These are phyloP conservation scores for Magallana nippona DNA, from an alignment of 2,888 invertebrate species.

Conservation along the genomic window DNA sequence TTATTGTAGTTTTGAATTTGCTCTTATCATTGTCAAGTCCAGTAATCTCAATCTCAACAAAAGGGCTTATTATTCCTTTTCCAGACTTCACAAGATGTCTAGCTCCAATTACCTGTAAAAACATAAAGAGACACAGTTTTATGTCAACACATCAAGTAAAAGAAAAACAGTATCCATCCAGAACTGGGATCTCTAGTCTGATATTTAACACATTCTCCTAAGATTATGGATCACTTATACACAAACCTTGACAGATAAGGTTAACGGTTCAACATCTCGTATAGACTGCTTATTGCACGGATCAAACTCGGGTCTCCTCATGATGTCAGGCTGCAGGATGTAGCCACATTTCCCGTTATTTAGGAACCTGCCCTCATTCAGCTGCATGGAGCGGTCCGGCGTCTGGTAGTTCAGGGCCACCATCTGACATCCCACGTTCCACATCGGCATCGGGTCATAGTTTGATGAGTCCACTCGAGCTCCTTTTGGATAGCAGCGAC, in stretches of 20 bases:
- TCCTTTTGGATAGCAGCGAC: constrained; percentile 93
- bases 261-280: constrained; percentile 83
- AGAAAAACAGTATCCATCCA: too few relatives aligned
- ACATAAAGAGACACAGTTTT: constrained; percentile 29
- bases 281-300: constrained; percentile 84
- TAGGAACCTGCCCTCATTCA: constrained; percentile 95
- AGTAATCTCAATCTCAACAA: constrained; percentile 93
- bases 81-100: constrained; percentile 90
- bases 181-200: too few relatives aligned
- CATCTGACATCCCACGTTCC: constrained; percentile 98
- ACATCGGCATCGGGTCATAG: constrained; percentile 95
- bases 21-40: constrained; percentile 92
- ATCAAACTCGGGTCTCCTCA: constrained; percentile 87
- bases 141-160: too few relatives aligned
- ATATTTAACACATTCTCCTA: too few relatives aligned
- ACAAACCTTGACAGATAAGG: constrained; percentile 85
- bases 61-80: constrained; percentile 90
- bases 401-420: constrained; percentile 99
- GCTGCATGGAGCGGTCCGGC: constrained; percentile 96
- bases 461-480: constrained; percentile 98
- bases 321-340: constrained; percentile 92
- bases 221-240: too few relatives aligned
- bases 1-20: constrained; percentile 91
- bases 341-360: constrained; percentile 96
- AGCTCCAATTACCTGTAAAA: constrained; percentile 88